A percentile compares a stretch with the other conserved stretches of the same genome.
Conservation (phyloP, 2,888 invertebrate genomes). For the Ctenicera cuprea region DNA sequence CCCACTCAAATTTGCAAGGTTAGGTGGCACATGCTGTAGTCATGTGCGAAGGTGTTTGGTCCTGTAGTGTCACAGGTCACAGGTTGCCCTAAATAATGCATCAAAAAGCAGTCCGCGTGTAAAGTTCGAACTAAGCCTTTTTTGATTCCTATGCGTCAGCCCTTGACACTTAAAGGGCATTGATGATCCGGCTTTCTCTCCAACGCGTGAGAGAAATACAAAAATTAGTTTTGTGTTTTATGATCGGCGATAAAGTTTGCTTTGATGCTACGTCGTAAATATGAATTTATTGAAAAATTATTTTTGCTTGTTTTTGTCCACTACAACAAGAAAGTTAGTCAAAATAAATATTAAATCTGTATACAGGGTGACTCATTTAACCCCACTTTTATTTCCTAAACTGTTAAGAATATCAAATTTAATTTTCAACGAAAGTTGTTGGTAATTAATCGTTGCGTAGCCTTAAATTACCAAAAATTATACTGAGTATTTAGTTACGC, state of each 20-base stretch:
- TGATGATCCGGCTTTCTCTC: conserved; percentile 3
- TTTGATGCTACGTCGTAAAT: conserved; percentile 1
- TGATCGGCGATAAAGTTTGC: conserved; percentile 6
- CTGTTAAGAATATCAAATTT: no score
- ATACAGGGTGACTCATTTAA: no score
- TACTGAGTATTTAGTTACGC: no score
- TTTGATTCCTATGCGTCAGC: conserved; percentile 22
- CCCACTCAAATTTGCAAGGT: no score
- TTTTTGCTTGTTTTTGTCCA: no score
- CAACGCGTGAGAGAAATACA: conserved; percentile 24
- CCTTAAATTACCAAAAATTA: no score
- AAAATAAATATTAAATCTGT: no score
- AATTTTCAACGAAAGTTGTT: no score
- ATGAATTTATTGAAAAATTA: conserved; percentile 2
- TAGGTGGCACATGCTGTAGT: no score
- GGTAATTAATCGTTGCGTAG: no score
- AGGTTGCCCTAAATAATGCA: conserved; percentile 28
- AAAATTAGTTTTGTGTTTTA: conserved; percentile 20
- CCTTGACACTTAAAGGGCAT: conserved; percentile 20
- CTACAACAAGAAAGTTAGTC: no score
- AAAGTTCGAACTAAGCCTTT: conserved; percentile 17
- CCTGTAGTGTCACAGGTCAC: conserved; percentile 11
- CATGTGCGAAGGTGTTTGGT: neutral
- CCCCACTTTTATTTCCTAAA: no score
- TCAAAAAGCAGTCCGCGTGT: conserved; percentile 19